These are phyloP conservation scores for Ammodramus savannarum DNA, from an alignment of 2,113 vertebrate genomes.

Conservation along the genomic window DNA sequence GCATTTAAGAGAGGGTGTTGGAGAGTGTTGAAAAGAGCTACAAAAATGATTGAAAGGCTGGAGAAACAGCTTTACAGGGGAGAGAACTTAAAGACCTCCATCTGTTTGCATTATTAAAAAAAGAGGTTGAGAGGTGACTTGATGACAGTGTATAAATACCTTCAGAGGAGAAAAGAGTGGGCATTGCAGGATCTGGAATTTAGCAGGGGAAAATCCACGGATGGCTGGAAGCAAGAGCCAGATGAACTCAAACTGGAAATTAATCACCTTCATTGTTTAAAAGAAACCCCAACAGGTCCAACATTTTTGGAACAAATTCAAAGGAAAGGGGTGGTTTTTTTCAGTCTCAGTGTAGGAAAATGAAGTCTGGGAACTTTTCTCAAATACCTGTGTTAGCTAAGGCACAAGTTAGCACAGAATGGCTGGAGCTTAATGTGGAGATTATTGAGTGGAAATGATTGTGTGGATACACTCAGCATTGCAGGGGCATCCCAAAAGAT, in stretches of 20 bases:
- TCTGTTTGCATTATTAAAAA: slow-evolving; percentile 37
- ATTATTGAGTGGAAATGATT: background rate
- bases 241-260: slow-evolving; percentile 7
- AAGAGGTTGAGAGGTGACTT: slow-evolving; percentile 20
- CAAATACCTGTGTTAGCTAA: background rate
- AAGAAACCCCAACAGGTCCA: background rate
- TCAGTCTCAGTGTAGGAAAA: background rate
- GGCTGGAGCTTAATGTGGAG: background rate
- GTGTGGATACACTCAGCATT: background rate
- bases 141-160: slow-evolving; percentile 34
- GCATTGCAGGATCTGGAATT: background rate
- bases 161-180: background rate
- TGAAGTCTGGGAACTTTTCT: background rate
- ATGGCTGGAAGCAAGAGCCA: background rate
- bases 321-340: background rate
- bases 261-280: background rate
- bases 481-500: background rate
- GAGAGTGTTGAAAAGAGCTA: slow-evolving; percentile 27
- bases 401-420: background rate
- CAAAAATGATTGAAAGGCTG: slow-evolving; percentile 27
- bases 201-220: background rate
- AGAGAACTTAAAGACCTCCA: slow-evolving; percentile 36
- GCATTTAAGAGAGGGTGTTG: background rate
- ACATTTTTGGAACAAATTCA: slow-evolving; percentile 4
- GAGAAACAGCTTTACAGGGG: background rate